Base-by-base conservation (phyloP, 2,888 invertebrate species). In the Polydrusus pterygomalis region DNA sequence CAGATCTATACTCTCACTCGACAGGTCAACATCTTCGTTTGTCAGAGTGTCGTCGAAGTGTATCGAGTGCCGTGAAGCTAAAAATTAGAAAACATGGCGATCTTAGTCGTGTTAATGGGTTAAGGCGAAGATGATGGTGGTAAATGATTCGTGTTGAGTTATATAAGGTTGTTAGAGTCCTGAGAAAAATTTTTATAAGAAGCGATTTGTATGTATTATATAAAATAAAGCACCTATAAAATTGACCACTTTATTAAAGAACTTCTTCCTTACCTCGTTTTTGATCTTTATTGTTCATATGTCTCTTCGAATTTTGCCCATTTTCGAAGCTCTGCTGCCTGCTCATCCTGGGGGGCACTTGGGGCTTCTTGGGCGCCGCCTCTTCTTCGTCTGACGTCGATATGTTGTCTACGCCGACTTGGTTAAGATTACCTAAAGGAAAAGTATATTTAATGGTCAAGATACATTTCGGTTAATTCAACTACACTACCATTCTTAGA, bases 361-460 rank as follows among this genome's bases (percentile, higher is more conserved):
- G 89, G 1, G 92, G 92, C 82, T 92, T 91, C 68, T 87, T 88
- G 20, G 87, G 86, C 15, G 87, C 89, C 15, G 87, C 89, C 7
- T 89, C 88, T 56, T 86, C 85, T 82, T 93, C 93, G 84, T 95
- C 95, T 0, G 95, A 95, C 82, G 95, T 95, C 63, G 95, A 94
- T 87, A 95, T 95, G 85, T 95, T 95, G 15, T 78, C 79, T 80
- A 93, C 93, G 11, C 90, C 92, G n/a, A 91, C 90, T 78, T 91
- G 91, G 82, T 91, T 91, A 80, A 94, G 89, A 87, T 92, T 93
- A 25, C 25, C 25, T 25, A 25, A 25, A 25, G 25, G 5, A 25
- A 25, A n/a, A n/a, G n/a, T n/a, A n/a, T n/a, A n/a, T n/a, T n/a
- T n/a, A n/a, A n/a, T n/a, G n/a, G n/a, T n/a, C n/a, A n/a, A n/a